Percentiles rank a stretch among this genome's conserved stretches.
phyloP scores from a whole-genome alignment of 64 coral and sea anemone species.

The Exaiptasia diaphana region DNA sequence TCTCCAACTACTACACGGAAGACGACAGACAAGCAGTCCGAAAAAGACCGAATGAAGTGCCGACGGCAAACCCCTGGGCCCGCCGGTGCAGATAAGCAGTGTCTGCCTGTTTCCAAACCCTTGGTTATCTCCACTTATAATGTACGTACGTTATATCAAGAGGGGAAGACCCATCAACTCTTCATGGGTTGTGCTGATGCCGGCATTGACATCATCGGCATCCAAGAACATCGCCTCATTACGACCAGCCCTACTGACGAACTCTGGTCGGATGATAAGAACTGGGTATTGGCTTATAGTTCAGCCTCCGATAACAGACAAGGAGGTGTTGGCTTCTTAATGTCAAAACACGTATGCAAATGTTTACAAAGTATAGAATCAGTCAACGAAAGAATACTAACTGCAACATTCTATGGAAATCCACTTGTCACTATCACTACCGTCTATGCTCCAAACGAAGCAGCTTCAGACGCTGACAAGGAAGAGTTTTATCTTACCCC shows the following conservation, averaged over 20 bases:
- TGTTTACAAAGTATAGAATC: not conserved
- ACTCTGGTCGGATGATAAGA: slow-evolving; percentile 3
- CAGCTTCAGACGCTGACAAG: not conserved
- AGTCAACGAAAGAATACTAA: not conserved
- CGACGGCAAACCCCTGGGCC: no score
- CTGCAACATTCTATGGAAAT: not conserved
- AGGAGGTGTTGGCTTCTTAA: slow-evolving; percentile 27
- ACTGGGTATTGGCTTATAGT: not conserved
- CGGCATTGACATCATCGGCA: slow-evolving; percentile 4
- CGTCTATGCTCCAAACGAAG: slow-evolving; percentile 9
- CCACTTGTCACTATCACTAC: not conserved
- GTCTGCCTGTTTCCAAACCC: not conserved
- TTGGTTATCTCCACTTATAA: not conserved
- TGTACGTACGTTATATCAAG: not conserved
- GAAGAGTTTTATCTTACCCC: not conserved
- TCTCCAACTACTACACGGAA: no score
- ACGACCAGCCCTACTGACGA: not conserved
- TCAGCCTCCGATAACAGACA: not conserved
- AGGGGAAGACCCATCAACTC: not conserved
- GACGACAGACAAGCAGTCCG: no score
- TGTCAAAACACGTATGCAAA: slow-evolving; percentile 1
- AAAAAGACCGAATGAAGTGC: no score
- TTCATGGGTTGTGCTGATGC: not conserved
- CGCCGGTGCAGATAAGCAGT: not conserved
- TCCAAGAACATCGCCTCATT: slow-evolving; percentile 2